These are phyloP conservation scores for Molossus molossus DNA, from an alignment of 2,797 vertebrate genomes.

Conservation along the genomic window DNA sequence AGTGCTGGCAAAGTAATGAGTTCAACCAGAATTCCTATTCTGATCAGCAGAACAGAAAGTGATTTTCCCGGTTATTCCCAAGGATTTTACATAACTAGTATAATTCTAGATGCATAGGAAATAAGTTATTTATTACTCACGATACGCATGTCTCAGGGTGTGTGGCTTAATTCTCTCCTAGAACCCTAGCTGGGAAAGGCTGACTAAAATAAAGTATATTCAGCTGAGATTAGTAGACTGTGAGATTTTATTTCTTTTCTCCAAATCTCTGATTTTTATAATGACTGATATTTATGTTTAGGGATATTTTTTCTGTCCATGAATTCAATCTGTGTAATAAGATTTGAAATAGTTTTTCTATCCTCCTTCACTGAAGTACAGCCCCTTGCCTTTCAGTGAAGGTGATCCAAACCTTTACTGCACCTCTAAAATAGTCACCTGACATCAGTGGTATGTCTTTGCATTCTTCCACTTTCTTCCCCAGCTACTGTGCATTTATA, in stretches of 20 bases:
- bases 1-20: slow-evolving; percentile 63
- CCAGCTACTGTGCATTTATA: too few species aligned
- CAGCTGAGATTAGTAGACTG: background rate
- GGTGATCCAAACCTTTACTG: background rate
- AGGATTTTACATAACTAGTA: background rate
- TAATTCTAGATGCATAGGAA: background rate
- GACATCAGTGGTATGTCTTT: background rate
- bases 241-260: background rate
- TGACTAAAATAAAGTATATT: background rate
- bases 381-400: background rate
- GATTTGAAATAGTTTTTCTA: background rate
- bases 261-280: slow-evolving; percentile 48
- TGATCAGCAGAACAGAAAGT: slow-evolving; percentile 52
- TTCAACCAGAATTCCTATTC: background rate
- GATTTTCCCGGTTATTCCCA: background rate
- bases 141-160: background rate
- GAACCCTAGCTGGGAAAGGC: slow-evolving; percentile 6
- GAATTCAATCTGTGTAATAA: background rate
- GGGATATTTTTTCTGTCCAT: slow-evolving; percentile 16
- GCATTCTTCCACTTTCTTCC: background rate
- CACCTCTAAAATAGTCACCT: background rate
- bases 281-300: background rate
- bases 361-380: background rate
- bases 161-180: slow-evolving; percentile 16
- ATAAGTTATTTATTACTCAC: slow-evolving; percentile 11